Base-by-base conservation (phyloP, 2,888 invertebrate genomes). In the Calameuta idolon region DNA sequence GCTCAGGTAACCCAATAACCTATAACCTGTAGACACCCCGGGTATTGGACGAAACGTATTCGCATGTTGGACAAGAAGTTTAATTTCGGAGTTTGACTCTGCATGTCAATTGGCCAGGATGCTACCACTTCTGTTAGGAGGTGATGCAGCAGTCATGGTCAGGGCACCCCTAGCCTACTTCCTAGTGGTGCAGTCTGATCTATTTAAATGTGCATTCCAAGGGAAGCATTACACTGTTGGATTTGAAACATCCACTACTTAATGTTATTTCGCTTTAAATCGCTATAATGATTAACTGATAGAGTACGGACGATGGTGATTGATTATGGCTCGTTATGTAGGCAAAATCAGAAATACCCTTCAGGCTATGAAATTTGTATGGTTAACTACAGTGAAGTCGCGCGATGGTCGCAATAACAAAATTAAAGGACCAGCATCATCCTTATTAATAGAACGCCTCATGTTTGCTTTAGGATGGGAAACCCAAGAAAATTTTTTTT, bases 91-190 rank as follows among this genome's bases (percentile, higher is more conserved):
- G 79, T 86, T 75, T 79, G 80, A 37, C 75, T 31, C 55, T 78
- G 76, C 23, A 77, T 85, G 85, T 84, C 84, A 86, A 71, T 31
- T 75, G 74, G 82, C 85, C 84, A 85, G 85, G 80, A 83, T 79
- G 69, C 73, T 75, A 69, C 79, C 79, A 81, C 78, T 80, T 78
- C 79, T 76, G 76, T 31, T 74, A 76, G 68, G 76, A 82, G 81
- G 69, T 71, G 79, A 80, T 73, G 69, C 69, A 40, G 75, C 79
- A 84, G 83, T 85, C 86, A 86, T 77, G 86, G 86, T 84, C 86
- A 85, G 83, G 84, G 78, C 80, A 82, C 78, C 81, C 80, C 79
- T 82, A 84, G 75, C 81, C 79, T 80, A 85, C 69, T 81, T 84
- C 75, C 73, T 69, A 75, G 40, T 81, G 78, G 78, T 78, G 77